These are phyloP conservation scores for Cottoperca gobio DNA, from an alignment of 2,797 vertebrate species.

Conservation along the genomic window DNA sequence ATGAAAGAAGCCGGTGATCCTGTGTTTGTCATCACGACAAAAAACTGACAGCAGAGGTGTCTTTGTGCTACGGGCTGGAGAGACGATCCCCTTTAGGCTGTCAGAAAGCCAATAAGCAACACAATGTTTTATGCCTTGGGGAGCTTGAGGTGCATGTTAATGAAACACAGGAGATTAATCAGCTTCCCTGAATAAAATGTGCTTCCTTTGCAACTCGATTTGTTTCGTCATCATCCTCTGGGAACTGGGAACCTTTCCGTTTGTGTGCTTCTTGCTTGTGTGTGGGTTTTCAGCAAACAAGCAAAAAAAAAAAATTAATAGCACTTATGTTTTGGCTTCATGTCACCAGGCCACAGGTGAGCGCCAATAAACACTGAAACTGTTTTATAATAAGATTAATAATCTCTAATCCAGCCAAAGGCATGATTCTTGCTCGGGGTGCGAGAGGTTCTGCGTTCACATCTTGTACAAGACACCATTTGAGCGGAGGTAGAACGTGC, in stretches of 20 bases:
- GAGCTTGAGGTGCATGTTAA: conserved; percentile 59
- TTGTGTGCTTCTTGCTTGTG: conserved; percentile 9
- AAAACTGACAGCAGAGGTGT: conserved; percentile 4
- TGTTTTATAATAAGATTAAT: not conserved
- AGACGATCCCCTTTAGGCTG: not conserved
- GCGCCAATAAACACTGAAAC: not conserved
- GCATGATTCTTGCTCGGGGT: not conserved
- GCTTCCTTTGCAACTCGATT: conserved; percentile 63
- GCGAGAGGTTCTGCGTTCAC: not conserved
- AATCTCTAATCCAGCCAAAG: not conserved
- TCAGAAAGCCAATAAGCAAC: conserved; percentile 43
- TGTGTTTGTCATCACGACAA: conserved; percentile 10
- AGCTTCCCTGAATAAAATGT: conserved; percentile 66
- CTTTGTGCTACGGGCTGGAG: conserved; percentile 2
- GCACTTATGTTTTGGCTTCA: not conserved
- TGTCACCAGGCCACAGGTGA: not conserved
- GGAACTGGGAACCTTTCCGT: conserved; percentile 17
- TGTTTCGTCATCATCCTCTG: not conserved
- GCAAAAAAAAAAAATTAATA: not conserved
- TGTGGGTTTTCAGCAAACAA: not conserved
- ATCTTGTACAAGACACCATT: not conserved
- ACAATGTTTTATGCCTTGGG: conserved; percentile 33
- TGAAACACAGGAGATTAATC: conserved; percentile 81
- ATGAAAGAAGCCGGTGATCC: conserved; percentile 10
- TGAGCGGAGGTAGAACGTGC: too few relatives aligned